These are phyloP conservation scores for Suncus etruscus DNA, from an alignment of 2,113 vertebrate species.

Conservation along the genomic window DNA sequence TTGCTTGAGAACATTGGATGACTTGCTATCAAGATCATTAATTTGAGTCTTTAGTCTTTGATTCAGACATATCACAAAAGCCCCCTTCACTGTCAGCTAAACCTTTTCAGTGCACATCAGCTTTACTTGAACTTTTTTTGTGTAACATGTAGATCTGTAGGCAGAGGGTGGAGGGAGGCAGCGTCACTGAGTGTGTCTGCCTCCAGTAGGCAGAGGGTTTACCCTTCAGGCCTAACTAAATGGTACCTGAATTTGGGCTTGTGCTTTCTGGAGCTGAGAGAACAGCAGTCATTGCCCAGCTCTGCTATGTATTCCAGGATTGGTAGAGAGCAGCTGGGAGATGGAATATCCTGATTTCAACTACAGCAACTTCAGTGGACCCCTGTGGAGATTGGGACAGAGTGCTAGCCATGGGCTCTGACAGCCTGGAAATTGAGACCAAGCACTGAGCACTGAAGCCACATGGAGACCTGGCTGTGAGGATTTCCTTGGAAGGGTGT, in stretches of 20 bases:
- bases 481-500: too few species aligned
- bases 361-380: neutral
- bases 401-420: neutral
- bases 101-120: neutral
- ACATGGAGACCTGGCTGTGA: neutral
- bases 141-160: neutral
- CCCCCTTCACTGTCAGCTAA: neutral
- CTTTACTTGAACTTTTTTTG: constrained; percentile 1
- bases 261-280: constrained; percentile 25
- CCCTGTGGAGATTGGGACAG: constrained; percentile 7
- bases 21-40: neutral
- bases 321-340: neutral
- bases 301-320: neutral
- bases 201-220: neutral
- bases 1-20: too few species aligned
- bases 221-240: neutral
- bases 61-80: neutral
- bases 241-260: constrained; percentile 12
- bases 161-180: neutral
- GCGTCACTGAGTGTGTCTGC: neutral
- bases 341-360: neutral
- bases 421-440: neutral
- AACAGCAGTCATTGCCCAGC: neutral
- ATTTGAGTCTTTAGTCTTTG: neutral
- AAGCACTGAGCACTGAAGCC: neutral